phyloP scores from a whole-genome alignment of 1,140 invertebrate genomes.

The Listronotus bonariensis region DNA sequence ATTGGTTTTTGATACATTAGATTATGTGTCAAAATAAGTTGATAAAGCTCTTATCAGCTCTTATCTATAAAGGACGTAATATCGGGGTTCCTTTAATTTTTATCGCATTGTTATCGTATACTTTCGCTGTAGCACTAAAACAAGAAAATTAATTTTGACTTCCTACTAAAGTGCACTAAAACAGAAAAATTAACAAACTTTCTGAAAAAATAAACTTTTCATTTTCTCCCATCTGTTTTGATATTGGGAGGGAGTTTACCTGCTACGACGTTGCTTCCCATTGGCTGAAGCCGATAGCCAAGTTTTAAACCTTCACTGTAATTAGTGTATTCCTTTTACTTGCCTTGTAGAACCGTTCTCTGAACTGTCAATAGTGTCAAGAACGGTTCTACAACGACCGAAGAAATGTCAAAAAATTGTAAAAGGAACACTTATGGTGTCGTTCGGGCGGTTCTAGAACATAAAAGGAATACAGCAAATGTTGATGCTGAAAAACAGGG shows the following conservation, averaged over 20 bases:
- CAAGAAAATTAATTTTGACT: background rate
- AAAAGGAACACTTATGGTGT: too few species aligned
- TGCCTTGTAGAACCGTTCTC: too few species aligned
- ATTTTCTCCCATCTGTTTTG: slow-evolving; percentile 31
- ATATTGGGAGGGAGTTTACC: slow-evolving; percentile 21
- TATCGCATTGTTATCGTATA: background rate
- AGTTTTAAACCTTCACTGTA: background rate
- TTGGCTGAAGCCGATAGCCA: slow-evolving; percentile 22
- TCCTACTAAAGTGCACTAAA: background rate
- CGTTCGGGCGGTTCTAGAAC: too few species aligned
- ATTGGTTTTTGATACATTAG: slow-evolving; percentile 31
- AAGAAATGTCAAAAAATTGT: too few species aligned
- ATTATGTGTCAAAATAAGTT: slow-evolving; percentile 27
- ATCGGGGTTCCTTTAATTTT: background rate
- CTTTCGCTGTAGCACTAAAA: background rate
- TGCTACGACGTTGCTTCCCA: slow-evolving; percentile 15
- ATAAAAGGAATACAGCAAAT: too few species aligned
- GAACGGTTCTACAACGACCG: too few species aligned
- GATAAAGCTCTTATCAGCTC: slow-evolving; percentile 6
- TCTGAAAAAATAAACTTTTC: slow-evolving; percentile 23
- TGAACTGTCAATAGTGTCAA: too few species aligned
- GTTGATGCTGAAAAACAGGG: too few species aligned
- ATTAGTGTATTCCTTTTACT: too few species aligned
- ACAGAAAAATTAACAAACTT: slow-evolving; percentile 8
- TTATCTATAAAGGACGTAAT: slow-evolving; percentile 9